phyloP scores from a whole-genome alignment of 2,113 vertebrate species.

The Neodon shergylaensis region DNA sequence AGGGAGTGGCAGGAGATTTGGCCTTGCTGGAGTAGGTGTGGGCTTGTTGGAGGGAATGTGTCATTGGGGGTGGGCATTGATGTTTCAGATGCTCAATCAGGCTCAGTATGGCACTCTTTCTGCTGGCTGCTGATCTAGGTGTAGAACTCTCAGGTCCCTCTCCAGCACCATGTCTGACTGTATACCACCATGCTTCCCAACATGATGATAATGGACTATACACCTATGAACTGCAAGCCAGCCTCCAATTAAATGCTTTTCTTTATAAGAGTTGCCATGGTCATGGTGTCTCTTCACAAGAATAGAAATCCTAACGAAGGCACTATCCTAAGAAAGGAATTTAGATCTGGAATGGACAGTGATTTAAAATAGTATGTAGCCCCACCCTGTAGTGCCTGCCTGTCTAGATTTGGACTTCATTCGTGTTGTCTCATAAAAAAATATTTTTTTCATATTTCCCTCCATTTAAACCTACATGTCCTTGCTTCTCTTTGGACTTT shows the following conservation, averaged over 20 bases:
- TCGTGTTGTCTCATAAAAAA: not conserved
- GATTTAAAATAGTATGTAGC: not conserved
- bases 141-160: not conserved
- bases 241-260: not conserved
- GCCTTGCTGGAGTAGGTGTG: not conserved
- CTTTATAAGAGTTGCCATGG: not conserved
- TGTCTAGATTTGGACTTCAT: not conserved
- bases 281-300: not conserved
- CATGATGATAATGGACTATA: not conserved
- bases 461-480: not conserved
- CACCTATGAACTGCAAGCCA: not conserved
- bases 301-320: not conserved
- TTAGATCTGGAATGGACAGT: not conserved
- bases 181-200: not conserved
- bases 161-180: not conserved
- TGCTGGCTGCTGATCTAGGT: not conserved
- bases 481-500: not conserved
- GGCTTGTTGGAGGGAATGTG: not conserved
- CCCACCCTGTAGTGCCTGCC: not conserved
- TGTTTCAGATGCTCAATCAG: not conserved
- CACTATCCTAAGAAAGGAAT: not conserved
- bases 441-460: not conserved
- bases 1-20: not conserved
- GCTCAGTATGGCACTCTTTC: not conserved
- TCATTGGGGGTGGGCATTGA: not conserved